Percentiles rank a stretch among this genome's conserved stretches.
Conservation (phyloP, 2,113 vertebrate genomes). For the Zosterops borbonicus region DNA sequence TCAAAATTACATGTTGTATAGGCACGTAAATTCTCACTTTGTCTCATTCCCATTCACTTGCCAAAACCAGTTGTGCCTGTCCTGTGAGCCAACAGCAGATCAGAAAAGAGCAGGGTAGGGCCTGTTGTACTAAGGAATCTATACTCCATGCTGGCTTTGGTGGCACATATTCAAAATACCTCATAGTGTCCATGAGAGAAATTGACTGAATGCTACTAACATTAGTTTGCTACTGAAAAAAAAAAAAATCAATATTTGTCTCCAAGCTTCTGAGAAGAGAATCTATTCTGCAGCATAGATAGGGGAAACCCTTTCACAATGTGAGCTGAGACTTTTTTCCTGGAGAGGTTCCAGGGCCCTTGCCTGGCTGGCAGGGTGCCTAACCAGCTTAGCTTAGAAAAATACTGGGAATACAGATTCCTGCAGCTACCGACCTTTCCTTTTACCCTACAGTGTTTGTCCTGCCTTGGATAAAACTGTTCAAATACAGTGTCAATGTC, state of each 20-base stretch:
- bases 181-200: not conserved
- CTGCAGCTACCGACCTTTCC: not conserved
- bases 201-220: not conserved
- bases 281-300: not conserved
- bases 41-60: not conserved
- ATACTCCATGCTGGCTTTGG: not conserved
- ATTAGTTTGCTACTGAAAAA: not conserved
- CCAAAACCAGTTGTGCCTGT: not conserved
- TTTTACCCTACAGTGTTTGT: not conserved
- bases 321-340: not conserved
- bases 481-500: not conserved
- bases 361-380: constrained; percentile 9
- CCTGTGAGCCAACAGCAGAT: not conserved
- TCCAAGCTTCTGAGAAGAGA: not conserved
- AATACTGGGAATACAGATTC: not conserved
- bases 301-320: constrained; percentile 8
- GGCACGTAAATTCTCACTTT: not conserved
- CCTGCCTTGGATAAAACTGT: not conserved
- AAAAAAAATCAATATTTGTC: not conserved
- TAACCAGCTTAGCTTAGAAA: constrained; percentile 1
- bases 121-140: not conserved
- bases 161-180: not conserved
- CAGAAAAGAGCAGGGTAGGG: not conserved
- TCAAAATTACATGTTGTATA: not conserved
- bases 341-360: constrained; percentile 25